Percentiles rank a stretch among this genome's conserved stretches.
Evolutionary conservation across 2,888 invertebrate genomes (phyloP).

Genomic region (Embidobia sp.): DNA sequence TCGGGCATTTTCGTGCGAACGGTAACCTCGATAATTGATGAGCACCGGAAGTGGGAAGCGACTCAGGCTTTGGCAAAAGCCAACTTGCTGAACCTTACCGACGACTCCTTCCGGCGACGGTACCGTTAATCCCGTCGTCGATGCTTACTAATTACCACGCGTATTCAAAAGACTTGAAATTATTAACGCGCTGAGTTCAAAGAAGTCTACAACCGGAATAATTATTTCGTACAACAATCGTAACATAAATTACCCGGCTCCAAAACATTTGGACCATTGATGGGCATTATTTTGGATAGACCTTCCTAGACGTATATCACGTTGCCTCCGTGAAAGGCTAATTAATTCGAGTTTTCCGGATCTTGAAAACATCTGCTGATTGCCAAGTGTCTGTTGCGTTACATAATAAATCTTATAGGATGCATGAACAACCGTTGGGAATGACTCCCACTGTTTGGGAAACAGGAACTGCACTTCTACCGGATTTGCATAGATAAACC

Average conservation of each 20-base stretch:
- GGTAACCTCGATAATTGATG: slow-evolving; percentile 57
- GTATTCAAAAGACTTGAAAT: slow-evolving; percentile 13
- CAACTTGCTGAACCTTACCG: slow-evolving; percentile 35
- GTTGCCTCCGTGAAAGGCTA: too few relatives aligned
- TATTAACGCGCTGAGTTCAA: background rate
- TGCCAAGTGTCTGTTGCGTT: too few relatives aligned
- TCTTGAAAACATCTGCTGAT: too few relatives aligned
- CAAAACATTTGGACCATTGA: too few relatives aligned
- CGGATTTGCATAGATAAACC: slow-evolving; percentile 2
- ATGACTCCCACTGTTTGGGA: background rate
- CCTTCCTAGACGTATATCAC: too few relatives aligned
- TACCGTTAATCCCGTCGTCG: slow-evolving; percentile 55
- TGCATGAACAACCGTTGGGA: too few relatives aligned
- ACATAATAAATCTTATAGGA: too few relatives aligned
- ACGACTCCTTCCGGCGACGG: slow-evolving; percentile 41
- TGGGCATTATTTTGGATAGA: too few relatives aligned
- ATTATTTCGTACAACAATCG: background rate
- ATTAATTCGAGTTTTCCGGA: too few relatives aligned
- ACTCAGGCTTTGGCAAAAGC: slow-evolving; percentile 23
- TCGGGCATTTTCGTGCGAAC: slow-evolving; percentile 56
- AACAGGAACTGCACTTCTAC: background rate
- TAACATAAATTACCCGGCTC: too few relatives aligned
- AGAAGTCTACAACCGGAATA: background rate
- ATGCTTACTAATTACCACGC: slow-evolving; percentile 10
- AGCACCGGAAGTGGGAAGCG: slow-evolving; percentile 57